A percentile compares a stretch with the other conserved stretches of the same genome.
Evolutionary conservation across 2,797 vertebrate species (phyloP).

Genomic region (Neostethus bicornis): DNA sequence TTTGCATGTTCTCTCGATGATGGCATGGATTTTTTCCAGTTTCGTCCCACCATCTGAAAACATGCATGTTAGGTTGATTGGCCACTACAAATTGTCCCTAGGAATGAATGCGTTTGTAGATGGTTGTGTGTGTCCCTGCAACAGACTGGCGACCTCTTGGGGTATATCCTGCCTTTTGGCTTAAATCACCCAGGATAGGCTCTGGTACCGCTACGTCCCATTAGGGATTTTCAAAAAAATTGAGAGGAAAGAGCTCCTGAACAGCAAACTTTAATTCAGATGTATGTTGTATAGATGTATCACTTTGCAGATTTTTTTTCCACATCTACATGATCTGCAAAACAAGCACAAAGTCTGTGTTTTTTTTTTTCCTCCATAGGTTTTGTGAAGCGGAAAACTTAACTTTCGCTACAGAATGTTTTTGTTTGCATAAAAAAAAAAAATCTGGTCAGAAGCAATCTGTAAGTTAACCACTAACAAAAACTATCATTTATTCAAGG

Average conservation of each 20-base stretch:
- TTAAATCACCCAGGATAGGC: too few relatives aligned
- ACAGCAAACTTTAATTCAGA: too few relatives aligned
- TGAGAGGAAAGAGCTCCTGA: background rate
- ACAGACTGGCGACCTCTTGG: too few relatives aligned
- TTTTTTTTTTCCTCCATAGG: background rate
- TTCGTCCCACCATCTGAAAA: too few relatives aligned
- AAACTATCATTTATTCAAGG: conserved; percentile 45
- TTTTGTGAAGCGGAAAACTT: background rate
- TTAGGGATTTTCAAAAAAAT: background rate
- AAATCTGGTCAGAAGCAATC: conserved; percentile 31
- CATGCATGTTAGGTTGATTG: too few relatives aligned
- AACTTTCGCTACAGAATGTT: conserved; percentile 30
- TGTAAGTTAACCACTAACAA: conserved; percentile 30
- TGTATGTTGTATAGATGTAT: background rate
- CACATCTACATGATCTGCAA: background rate
- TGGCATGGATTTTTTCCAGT: too few relatives aligned
- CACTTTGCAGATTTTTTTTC: background rate
- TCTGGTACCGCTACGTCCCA: too few relatives aligned
- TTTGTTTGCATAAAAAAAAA: conserved; percentile 42
- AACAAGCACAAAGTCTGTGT: background rate
- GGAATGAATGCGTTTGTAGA: too few relatives aligned
- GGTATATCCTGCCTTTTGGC: too few relatives aligned
- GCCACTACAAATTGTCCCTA: too few relatives aligned
- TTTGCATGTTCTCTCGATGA: too few relatives aligned
- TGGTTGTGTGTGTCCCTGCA: too few relatives aligned